Conservation (phyloP, 2,888 invertebrate genomes). For the Onthophagus sagittarius region DNA sequence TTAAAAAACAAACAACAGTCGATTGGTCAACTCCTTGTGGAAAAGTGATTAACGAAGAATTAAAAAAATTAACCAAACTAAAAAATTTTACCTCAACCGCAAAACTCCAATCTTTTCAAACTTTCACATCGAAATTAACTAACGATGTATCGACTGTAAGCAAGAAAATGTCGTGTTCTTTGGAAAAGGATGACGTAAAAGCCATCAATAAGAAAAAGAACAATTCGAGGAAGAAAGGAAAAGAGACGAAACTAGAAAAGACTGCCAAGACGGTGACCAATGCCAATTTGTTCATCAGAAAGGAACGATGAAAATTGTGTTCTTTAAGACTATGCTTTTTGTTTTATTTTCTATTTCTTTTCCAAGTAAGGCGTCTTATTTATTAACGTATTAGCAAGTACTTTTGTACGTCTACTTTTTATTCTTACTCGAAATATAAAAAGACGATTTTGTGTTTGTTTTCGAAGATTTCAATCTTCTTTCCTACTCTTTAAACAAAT, state of each 20-base stretch:
- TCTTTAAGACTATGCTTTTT: background rate
- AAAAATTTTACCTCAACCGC: conserved; percentile 39
- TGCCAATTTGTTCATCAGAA: conserved; percentile 32
- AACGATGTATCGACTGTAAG: background rate
- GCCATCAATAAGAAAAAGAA: conserved; percentile 27
- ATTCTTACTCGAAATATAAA: background rate
- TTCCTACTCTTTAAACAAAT: too few relatives aligned
- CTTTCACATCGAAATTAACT: conserved; percentile 7
- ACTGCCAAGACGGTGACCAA: conserved; percentile 38
- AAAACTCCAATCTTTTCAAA: conserved; percentile 13
- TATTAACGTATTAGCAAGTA: background rate
- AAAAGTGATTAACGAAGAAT: conserved; percentile 15
- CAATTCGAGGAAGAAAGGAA: conserved; percentile 40
- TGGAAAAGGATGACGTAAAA: conserved; percentile 24
- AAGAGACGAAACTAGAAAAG: conserved; percentile 38
- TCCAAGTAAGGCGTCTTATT: background rate
- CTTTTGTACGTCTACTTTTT: background rate
- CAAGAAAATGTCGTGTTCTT: conserved; percentile 13
- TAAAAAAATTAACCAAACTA: conserved; percentile 35
- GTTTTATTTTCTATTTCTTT: background rate
- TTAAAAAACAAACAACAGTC: conserved; percentile 27
- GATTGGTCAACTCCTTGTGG: conserved; percentile 24
- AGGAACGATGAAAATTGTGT: conserved; percentile 23
- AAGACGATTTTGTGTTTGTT: background rate
- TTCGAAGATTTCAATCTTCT: too few relatives aligned